Base-by-base conservation (phyloP, 2,113 vertebrate species). In the Taxidea taxus region DNA sequence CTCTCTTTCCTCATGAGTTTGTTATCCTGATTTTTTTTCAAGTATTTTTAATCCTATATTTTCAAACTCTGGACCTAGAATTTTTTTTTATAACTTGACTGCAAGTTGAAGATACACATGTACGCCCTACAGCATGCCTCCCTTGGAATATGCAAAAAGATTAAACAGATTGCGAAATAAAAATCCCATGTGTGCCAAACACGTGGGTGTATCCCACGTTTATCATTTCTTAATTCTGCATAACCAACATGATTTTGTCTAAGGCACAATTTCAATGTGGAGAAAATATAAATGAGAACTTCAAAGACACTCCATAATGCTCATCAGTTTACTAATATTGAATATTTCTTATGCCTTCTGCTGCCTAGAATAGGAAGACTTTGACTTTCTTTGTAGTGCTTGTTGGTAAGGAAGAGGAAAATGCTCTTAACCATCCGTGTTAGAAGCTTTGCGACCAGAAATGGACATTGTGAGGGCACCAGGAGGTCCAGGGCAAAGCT, bases 91-190 rank as follows among this genome's bases (percentile, higher is more conserved):
- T 86, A 97, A 93, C 87, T 95, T 90, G 75, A 90, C 83, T 90
- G 54, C 68, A 96, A 96, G 84, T 82, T 1, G 14, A 66, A 89
- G 78, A 90, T 68, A 60, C 62, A 95, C 66, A 93, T 60, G 92
- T n/a, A 94, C 96, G 96, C 97, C 25, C 98, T 96, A 95, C 94
- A 93, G 84, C 14, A 13, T 96, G 51, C 68, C 83, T 95, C 93
- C 80, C 77, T 96, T 72, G 84, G 87, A 94, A 97, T 94, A 80
- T 84, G 68, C 49, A 77, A 77, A 83, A 85, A 75, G 85, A 96
- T 93, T 42, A 78, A 97, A 95, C 97, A 98, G 96, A 97, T 94
- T 98, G 98, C 85, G 81, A 95, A 96, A 94, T 90, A 85, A 84
- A 93, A 96, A 81, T 16, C 82, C 75, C 62, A 88, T 44, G 80